A percentile compares a stretch with the other conserved stretches of the same genome.
Conservation (phyloP, 1,140 invertebrate genomes). For the Scaptodrosophila lebanonensis region DNA sequence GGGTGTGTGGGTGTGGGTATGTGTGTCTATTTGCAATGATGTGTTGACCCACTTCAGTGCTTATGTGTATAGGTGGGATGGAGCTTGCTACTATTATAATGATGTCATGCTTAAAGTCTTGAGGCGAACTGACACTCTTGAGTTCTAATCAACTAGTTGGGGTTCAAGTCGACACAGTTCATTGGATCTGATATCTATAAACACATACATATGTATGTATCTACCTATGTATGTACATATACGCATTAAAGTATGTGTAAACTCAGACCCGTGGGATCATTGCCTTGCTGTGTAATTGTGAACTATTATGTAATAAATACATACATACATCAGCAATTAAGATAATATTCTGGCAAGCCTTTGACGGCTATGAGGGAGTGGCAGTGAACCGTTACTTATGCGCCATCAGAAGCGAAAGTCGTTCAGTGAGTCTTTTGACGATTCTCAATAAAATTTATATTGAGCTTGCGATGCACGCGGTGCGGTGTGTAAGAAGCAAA, state of each 20-base stretch:
- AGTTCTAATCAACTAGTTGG: slow-evolving; percentile 52
- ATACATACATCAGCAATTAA: slow-evolving; percentile 20
- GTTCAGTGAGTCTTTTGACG: no score
- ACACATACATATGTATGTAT: slow-evolving; percentile 2
- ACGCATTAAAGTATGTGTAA: no score
- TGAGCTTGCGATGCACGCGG: neutral
- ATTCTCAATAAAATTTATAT: neutral
- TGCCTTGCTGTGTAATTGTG: no score
- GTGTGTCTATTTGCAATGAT: no score
- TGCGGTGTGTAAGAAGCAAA: slow-evolving; percentile 36
- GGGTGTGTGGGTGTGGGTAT: slow-evolving; percentile 3
- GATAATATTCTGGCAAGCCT: slow-evolving; percentile 23
- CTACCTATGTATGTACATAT: neutral
- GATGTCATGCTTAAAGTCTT: slow-evolving; percentile 59
- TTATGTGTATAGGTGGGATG: slow-evolving; percentile 3
- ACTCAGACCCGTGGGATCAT: neutral
- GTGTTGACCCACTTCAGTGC: no score
- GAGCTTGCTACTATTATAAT: slow-evolving; percentile 40
- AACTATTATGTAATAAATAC: neutral
- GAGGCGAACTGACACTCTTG: slow-evolving; percentile 56
- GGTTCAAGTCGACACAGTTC: slow-evolving; percentile 56
- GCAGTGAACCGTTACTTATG: slow-evolving; percentile 28
- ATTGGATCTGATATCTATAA: slow-evolving; percentile 42
- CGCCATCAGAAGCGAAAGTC: no score
- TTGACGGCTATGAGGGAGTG: slow-evolving; percentile 4